Conservation (phyloP, 2,113 vertebrate species). For the Nothobranchius furzeri region DNA sequence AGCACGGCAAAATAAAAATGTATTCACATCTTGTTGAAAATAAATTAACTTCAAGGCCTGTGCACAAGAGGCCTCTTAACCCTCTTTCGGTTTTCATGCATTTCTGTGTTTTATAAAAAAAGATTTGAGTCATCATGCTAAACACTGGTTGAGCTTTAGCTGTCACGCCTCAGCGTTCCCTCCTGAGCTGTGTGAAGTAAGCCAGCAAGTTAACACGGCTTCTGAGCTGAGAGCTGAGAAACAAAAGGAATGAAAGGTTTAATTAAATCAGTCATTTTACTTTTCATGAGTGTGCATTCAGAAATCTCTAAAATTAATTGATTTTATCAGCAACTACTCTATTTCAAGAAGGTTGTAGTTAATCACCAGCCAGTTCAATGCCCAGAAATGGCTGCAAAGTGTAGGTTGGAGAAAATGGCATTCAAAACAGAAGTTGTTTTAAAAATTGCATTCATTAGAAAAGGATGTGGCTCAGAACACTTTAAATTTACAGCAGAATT, state of each 20-base stretch:
- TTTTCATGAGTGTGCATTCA: background rate
- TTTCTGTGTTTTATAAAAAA: background rate
- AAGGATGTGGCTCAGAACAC: no score
- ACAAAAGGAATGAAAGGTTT: background rate
- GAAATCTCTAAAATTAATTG: background rate
- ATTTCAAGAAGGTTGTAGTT: background rate
- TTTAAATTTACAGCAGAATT: no score
- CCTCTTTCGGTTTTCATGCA: background rate
- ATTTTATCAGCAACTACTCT: background rate
- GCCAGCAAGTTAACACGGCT: slow-evolving; percentile 25
- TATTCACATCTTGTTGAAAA: background rate
- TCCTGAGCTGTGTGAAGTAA: slow-evolving; percentile 15
- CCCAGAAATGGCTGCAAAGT: background rate
- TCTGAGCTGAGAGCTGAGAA: slow-evolving; percentile 2
- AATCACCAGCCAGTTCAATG: background rate
- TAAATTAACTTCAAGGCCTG: slow-evolving; percentile 25
- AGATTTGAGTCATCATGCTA: slow-evolving; percentile 5
- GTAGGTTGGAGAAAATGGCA: background rate
- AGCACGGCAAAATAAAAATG: background rate
- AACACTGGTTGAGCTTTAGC: slow-evolving; percentile 16
- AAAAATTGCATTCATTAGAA: no score
- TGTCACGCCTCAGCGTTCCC: background rate
- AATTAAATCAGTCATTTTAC: background rate
- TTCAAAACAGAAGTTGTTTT: background rate
- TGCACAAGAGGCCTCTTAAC: slow-evolving; percentile 6